A percentile compares a stretch with the other conserved stretches of the same genome.
Conservation (phyloP, 2,888 invertebrate species). For the Drosophila borborema region DNA sequence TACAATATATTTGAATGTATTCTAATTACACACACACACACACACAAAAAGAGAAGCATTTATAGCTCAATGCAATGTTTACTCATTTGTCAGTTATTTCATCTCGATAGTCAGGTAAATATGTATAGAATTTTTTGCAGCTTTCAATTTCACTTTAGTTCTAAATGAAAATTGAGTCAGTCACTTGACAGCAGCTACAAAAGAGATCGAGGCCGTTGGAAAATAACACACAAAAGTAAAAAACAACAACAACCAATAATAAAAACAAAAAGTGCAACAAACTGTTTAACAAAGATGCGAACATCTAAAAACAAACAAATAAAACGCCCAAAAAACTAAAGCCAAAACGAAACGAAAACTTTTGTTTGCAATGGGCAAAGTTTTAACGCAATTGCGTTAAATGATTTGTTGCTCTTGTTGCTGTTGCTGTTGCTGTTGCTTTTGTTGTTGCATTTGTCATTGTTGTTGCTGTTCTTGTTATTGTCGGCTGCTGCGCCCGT, state of each 20-base stretch:
- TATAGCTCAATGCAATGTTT: constrained; percentile 12
- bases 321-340: constrained; percentile 34
- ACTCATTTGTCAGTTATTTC: constrained; percentile 25
- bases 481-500: constrained; percentile 26
- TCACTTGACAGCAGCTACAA: constrained; percentile 42
- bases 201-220: constrained; percentile 55
- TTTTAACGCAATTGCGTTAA: constrained; percentile 80
- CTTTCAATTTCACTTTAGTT: constrained; percentile 56
- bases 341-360: constrained; percentile 16
- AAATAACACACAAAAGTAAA: constrained; percentile 2
- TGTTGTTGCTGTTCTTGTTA: neutral
- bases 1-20: neutral
- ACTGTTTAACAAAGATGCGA: constrained; percentile 46
- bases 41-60: constrained; percentile 5
- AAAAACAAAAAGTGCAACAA: constrained; percentile 53
- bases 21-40: neutral
- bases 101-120: constrained; percentile 10
- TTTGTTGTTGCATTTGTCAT: neutral
- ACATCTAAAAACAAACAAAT: constrained; percentile 43
- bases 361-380: constrained; percentile 63
- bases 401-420: constrained; percentile 58
- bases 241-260: neutral
- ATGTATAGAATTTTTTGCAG: constrained; percentile 8
- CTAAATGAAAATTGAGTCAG: constrained; percentile 55
- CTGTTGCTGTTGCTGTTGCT: neutral